A percentile compares a stretch with the other conserved stretches of the same genome.
Evolutionary conservation across 35 echinoderm and acorn worm species (phyloP).

Genomic region (Lytechinus variegatus): DNA sequence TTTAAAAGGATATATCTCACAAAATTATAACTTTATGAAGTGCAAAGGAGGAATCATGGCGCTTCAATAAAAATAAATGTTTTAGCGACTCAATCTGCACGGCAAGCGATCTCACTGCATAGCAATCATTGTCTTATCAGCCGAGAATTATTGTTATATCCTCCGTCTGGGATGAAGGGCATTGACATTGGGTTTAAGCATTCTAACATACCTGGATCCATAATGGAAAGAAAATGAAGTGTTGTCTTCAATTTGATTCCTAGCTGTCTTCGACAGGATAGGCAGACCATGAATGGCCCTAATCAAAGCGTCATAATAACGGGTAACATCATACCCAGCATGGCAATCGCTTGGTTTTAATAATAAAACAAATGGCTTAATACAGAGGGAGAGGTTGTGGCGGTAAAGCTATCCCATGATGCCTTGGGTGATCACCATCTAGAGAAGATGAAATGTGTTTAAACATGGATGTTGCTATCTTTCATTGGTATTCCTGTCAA

Average conservation of each 20-base stretch:
- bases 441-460: not conserved
- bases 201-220: not conserved
- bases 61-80: not conserved
- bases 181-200: constrained; percentile 12
- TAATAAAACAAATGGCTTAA: constrained; percentile 28
- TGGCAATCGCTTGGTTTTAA: constrained; percentile 31
- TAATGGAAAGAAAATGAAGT: constrained; percentile 49
- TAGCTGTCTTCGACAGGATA: not conserved
- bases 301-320: not conserved
- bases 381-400: constrained; percentile 9
- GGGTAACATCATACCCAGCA: not conserved
- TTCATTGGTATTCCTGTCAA: constrained; percentile 4
- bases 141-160: not conserved
- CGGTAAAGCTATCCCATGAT: constrained; percentile 39
- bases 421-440: constrained; percentile 16
- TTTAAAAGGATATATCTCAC: not conserved
- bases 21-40: not conserved
- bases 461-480: not conserved
- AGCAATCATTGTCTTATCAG: not conserved
- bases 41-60: no score
- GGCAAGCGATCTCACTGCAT: not conserved
- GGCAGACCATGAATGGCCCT: constrained; percentile 6
- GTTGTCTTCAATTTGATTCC: constrained; percentile 34
- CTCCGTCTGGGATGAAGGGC: not conserved
- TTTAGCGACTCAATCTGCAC: not conserved